Conservation (phyloP, 2,888 invertebrate genomes). For the Patella pellucida region DNA sequence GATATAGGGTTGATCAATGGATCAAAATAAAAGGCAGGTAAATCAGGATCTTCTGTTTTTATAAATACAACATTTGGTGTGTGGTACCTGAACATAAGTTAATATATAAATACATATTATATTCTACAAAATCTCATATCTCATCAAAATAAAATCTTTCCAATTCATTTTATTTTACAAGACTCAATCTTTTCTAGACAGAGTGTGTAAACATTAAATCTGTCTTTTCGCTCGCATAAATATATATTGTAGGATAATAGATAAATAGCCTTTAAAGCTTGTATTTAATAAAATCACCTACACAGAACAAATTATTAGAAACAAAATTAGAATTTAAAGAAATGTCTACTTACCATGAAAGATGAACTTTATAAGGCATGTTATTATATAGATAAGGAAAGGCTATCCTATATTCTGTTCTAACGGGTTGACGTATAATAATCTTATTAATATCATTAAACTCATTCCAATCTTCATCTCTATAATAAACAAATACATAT, state of each 20-base stretch:
- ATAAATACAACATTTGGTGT: conserved; percentile 99
- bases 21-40: conserved; percentile 99
- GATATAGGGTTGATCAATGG: conserved; percentile 99
- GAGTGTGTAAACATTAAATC: too few relatives aligned
- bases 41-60: conserved; percentile 99
- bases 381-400: conserved; percentile 99
- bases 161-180: background rate
- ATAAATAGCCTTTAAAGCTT: too few relatives aligned
- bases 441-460: conserved; percentile 99
- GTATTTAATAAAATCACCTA: too few relatives aligned
- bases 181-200: background rate
- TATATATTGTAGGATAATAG: too few relatives aligned
- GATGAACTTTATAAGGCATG: conserved; percentile 96
- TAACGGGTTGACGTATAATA: conserved; percentile 97
- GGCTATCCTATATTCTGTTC: conserved; percentile 99
- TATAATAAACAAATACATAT: conserved; percentile 67
- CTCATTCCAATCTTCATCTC: conserved; percentile 99
- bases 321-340: too few relatives aligned
- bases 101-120: conserved; percentile 6
- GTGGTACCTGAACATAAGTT: conserved; percentile 85
- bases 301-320: too few relatives aligned
- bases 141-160: background rate
- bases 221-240: too few relatives aligned
- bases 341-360: conserved; percentile 87
- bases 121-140: background rate